Conservation (phyloP, 1,140 invertebrate genomes). For the Lasioglossum baleicum region DNA sequence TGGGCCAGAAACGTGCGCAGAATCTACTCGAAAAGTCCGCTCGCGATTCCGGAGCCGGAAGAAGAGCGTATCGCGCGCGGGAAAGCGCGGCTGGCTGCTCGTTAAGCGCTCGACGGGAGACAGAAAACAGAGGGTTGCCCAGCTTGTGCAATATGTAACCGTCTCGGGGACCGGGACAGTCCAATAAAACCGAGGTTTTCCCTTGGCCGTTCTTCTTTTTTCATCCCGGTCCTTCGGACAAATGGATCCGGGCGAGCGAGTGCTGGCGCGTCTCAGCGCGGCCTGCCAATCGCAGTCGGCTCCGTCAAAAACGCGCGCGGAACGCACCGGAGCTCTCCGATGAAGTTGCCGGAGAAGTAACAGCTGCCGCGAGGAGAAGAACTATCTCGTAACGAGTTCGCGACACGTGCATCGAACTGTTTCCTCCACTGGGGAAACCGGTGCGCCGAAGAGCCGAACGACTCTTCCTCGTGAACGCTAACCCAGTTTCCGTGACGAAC, state of each 20-base stretch:
- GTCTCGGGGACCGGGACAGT: slow-evolving; percentile 58
- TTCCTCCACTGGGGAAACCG: not conserved
- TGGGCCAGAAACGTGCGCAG: no score
- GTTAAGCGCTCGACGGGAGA: no score
- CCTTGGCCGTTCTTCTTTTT: not conserved
- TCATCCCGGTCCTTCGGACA: slow-evolving; percentile 21
- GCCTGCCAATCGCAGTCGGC: slow-evolving; percentile 50
- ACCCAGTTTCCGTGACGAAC: not conserved
- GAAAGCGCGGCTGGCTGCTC: no score
- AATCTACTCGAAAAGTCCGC: no score
- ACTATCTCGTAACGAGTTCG: slow-evolving; percentile 51
- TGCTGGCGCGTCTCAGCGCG: not conserved
- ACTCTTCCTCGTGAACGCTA: not conserved
- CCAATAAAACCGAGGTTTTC: slow-evolving; percentile 65
- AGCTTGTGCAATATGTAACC: slow-evolving; percentile 68
- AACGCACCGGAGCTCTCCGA: not conserved
- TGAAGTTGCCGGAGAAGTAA: slow-evolving; percentile 26
- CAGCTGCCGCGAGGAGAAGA: slow-evolving; percentile 35
- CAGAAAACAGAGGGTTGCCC: slow-evolving; percentile 25
- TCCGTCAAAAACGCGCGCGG: slow-evolving; percentile 17
- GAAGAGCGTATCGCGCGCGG: no score
- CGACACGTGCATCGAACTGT: slow-evolving; percentile 49
- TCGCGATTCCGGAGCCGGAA: no score
- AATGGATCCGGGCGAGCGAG: slow-evolving; percentile 62
- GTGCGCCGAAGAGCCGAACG: not conserved